These are phyloP conservation scores for Aphis gossypii DNA, from an alignment of 1,140 invertebrate species.

Conservation along the genomic window DNA sequence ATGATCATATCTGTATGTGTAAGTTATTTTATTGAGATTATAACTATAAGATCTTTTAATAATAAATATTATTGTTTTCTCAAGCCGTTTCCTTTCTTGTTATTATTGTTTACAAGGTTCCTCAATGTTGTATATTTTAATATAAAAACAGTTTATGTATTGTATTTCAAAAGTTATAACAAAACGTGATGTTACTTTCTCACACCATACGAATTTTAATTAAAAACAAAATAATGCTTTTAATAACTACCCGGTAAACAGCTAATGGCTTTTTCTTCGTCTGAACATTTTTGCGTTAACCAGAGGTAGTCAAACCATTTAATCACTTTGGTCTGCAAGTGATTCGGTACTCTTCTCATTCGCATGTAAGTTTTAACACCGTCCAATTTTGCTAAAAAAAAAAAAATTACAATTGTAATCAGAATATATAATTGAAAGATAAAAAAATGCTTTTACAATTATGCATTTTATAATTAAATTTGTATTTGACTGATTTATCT, in stretches of 20 bases:
- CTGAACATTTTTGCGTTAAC: constrained; percentile 97
- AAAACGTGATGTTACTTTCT: background rate
- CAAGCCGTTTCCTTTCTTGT: background rate
- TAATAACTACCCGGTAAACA: constrained; percentile 79
- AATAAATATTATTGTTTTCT: background rate
- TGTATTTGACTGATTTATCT: background rate
- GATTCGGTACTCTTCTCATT: constrained; percentile 91
- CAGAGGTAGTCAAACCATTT: constrained; percentile 99
- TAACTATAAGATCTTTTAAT: background rate
- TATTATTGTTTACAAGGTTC: background rate
- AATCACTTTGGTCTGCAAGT: constrained; percentile 97
- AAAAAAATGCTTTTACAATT: background rate
- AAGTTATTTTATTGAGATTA: background rate
- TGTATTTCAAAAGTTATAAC: background rate
- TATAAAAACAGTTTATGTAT: constrained; percentile 14
- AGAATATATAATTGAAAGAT: background rate
- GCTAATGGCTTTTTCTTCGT: constrained; percentile 94
- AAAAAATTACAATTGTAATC: constrained; percentile 5
- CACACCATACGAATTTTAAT: background rate
- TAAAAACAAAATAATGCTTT: constrained; percentile 29
- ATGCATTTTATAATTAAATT: background rate
- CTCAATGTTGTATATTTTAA: background rate
- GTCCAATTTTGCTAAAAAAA: constrained; percentile 88
- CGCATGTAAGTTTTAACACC: constrained; percentile 99
- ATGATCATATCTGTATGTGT: background rate